Evolutionary conservation across 2,888 invertebrate species (phyloP), one percentile per base, ranked within the genome.

Genomic region (Periphyllus acericola): DNA sequence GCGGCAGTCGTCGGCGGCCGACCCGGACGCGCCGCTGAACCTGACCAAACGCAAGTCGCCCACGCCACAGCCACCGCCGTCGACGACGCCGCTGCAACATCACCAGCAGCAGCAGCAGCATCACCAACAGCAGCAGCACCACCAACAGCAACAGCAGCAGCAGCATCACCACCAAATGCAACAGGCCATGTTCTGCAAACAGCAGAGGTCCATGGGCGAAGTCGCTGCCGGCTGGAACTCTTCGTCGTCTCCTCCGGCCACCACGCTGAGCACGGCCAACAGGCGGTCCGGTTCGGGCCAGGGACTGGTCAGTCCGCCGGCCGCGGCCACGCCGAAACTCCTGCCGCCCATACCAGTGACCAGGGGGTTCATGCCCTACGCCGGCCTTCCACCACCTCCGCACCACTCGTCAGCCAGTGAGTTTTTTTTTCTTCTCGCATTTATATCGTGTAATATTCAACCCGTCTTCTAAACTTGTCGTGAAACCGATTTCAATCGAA

Each of bases 1-100:
- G 68, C 88, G 34, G 3, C 86, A 19, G 86, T 80, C 71, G 40
- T 91, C 92, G 1, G 90, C 92, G 0, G 93, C 92, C 60, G 95
- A 96, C 92, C 94, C 95, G 0, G 97, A 97, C 91, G 94, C 96
- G 2, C 98, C 98, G 1, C 93, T 98, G 75, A 98, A 98, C 92
- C 94, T 98, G 84, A 95, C 95, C 91, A 98, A 97, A 92, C 97
- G 89, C 52, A 89, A 89, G 32, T 79, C 89, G 29, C 83, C 76
- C 29, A 89, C 89, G 76, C 91, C 91, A 55, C 91, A 91, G 80
- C 71, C 89, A 36, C 21, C 82, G 74, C 74, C 81, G 25, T 17
- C 83, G 71, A 60, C 75, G 89, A 52, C 74, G 36, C 78, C 78
- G 83, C 89, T 17, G 71, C 88, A 91, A 91, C 89, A 91, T 91